Percentiles rank a stretch among this genome's conserved stretches.
phyloP scores from a whole-genome alignment of 2,113 vertebrate genomes.

The Osmerus mordax region DNA sequence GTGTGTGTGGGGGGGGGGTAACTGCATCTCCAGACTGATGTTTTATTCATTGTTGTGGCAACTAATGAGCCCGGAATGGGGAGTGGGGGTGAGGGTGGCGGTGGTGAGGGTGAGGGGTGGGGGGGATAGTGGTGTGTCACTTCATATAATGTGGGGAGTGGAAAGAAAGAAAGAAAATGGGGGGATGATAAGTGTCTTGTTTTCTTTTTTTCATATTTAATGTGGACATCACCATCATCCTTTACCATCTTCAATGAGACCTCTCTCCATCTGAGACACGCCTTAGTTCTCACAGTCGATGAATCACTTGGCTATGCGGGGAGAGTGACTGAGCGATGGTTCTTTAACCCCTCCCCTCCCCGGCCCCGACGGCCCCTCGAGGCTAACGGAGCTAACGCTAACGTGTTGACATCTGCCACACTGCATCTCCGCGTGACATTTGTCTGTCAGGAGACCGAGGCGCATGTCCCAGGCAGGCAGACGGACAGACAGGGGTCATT shows the following conservation, averaged over 20 bases:
- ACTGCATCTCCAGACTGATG: slow-evolving; percentile 51
- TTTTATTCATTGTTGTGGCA: slow-evolving; percentile 58
- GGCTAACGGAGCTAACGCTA: background rate
- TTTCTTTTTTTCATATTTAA: slow-evolving; percentile 34
- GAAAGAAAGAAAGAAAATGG: slow-evolving; percentile 4
- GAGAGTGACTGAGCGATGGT: background rate
- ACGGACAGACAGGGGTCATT: background rate
- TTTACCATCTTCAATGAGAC: slow-evolving; percentile 31
- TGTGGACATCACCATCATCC: slow-evolving; percentile 29
- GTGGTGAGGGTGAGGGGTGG: too few relatives aligned
- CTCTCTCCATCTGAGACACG: slow-evolving; percentile 12
- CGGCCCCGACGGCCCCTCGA: background rate
- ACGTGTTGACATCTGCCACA: slow-evolving; percentile 4
- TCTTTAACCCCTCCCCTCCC: too few relatives aligned
- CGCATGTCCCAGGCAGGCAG: background rate
- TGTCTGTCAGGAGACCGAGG: background rate
- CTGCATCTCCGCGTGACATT: background rate
- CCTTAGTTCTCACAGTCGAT: background rate
- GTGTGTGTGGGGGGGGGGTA: slow-evolving; percentile 2
- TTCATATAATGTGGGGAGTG: slow-evolving; percentile 17
- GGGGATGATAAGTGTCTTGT: background rate
- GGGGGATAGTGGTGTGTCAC: slow-evolving; percentile 8
- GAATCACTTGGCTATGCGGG: too few relatives aligned
- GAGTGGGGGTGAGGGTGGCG: background rate
- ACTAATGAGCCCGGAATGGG: slow-evolving; percentile 54